These are phyloP conservation scores for Entelurus aequoreus DNA, from an alignment of 2,113 vertebrate species.

Conservation along the genomic window DNA sequence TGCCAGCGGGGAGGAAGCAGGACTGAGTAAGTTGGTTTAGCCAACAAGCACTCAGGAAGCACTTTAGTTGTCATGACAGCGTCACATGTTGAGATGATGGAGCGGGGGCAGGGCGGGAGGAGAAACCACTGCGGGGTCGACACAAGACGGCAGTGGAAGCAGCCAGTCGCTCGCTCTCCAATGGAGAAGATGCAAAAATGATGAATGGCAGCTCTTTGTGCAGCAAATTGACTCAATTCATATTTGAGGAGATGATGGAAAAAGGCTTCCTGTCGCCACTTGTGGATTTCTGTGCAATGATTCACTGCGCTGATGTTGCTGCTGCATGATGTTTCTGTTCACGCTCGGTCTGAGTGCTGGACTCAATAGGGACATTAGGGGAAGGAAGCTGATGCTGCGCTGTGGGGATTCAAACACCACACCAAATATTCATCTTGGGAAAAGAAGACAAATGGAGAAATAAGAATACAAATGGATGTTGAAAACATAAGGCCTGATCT, in stretches of 20 bases:
- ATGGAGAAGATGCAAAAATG: conserved; percentile 24
- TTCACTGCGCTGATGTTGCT: conserved; percentile 9
- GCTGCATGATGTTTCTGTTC: conserved; percentile 8
- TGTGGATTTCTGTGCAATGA: conserved; percentile 7
- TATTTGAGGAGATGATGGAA: conserved; percentile 36
- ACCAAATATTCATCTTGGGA: neutral
- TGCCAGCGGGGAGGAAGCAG: conserved; percentile 42
- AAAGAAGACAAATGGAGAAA: neutral
- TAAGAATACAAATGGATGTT: neutral
- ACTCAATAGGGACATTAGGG: neutral
- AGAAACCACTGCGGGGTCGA: neutral
- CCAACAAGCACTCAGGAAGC: conserved; percentile 67
- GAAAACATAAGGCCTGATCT: too few relatives aligned
- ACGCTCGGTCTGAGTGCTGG: conserved; percentile 6
- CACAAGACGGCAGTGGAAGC: conserved; percentile 10
- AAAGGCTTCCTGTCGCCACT: conserved; percentile 26
- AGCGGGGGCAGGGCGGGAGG: conserved; percentile 19
- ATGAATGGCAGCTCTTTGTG: conserved; percentile 36
- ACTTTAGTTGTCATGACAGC: conserved; percentile 63
- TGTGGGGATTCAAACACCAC: neutral
- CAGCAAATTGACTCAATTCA: conserved; percentile 37
- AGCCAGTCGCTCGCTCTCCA: conserved; percentile 7
- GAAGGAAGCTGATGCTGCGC: neutral
- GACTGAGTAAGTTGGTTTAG: conserved; percentile 63
- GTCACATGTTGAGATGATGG: conserved; percentile 50